Evolutionary conservation across 2,888 invertebrate genomes (phyloP).

Genomic region (Synanthedon vespiformis): DNA sequence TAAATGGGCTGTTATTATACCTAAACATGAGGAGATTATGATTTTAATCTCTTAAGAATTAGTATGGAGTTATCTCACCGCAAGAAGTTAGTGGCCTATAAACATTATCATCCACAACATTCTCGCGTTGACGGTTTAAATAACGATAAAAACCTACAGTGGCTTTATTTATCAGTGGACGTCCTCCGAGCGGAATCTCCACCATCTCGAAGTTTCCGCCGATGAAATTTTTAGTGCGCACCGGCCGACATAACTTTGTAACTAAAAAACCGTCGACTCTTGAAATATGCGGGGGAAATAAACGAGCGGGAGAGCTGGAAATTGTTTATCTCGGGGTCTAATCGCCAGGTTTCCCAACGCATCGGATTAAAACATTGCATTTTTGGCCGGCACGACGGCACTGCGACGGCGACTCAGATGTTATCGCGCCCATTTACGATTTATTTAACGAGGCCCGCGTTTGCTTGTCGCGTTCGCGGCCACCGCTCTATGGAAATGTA

Average conservation of each 20-base stretch:
- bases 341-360: constrained; percentile 39
- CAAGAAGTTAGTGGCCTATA: too few relatives aligned
- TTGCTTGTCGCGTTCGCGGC: neutral
- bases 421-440: constrained; percentile 27
- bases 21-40: too few relatives aligned
- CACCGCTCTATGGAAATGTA: neutral
- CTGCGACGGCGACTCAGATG: constrained; percentile 17
- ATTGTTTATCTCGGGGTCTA: constrained; percentile 22
- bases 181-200: constrained; percentile 15
- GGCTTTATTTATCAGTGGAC: constrained; percentile 24
- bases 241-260: constrained; percentile 32
- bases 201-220: constrained; percentile 26
- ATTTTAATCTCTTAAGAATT: too few relatives aligned
- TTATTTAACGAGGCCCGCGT: constrained; percentile 11
- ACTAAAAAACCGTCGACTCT: constrained; percentile 20
- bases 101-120: neutral
- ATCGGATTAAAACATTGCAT: constrained; percentile 64
- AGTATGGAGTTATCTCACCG: too few relatives aligned
- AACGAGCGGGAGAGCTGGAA: constrained; percentile 1
- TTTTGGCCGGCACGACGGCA: constrained; percentile 19
- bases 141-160: constrained; percentile 19
- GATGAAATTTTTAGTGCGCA: constrained; percentile 42
- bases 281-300: constrained; percentile 8
- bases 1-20: too few relatives aligned
- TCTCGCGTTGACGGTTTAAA: constrained; percentile 1